Conservation (phyloP, 2,113 vertebrate species). For the Osmerus mordax region DNA sequence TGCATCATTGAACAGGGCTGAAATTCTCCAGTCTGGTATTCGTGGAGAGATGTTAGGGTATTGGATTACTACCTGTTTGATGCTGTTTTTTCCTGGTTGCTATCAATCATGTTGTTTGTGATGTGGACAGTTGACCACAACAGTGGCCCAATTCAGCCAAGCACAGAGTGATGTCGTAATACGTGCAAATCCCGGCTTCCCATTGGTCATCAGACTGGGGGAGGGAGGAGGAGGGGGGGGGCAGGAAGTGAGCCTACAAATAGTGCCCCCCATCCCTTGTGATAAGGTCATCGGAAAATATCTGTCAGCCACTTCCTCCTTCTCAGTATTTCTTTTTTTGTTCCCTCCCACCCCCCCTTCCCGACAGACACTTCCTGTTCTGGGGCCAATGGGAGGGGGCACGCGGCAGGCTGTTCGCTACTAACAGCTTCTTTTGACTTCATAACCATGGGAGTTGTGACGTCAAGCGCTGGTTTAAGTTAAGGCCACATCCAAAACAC, state of each 20-base stretch:
- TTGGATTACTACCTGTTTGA: slow-evolving; percentile 1
- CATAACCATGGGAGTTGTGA: too few relatives aligned
- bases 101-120: too few relatives aligned
- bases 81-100: too few relatives aligned
- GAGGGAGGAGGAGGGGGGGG: background rate
- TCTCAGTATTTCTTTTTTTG: background rate
- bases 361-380: slow-evolving; percentile 54
- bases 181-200: too few relatives aligned
- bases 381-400: slow-evolving; percentile 30
- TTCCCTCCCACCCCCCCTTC: background rate
- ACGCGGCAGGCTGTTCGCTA: background rate
- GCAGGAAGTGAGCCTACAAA: background rate
- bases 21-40: slow-evolving; percentile 17
- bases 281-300: slow-evolving; percentile 57
- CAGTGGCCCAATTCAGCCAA: too few relatives aligned
- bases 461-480: too few relatives aligned
- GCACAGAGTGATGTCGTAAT: too few relatives aligned
- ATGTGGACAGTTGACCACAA: too few relatives aligned
- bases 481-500: too few relatives aligned
- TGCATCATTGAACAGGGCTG: slow-evolving; percentile 12
- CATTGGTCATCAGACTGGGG: too few relatives aligned
- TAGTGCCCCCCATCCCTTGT: background rate
- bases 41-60: background rate
- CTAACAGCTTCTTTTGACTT: background rate
- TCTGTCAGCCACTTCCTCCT: slow-evolving; percentile 56